Conservation (phyloP, 2,113 vertebrate genomes). For the Rutilus rutilus region DNA sequence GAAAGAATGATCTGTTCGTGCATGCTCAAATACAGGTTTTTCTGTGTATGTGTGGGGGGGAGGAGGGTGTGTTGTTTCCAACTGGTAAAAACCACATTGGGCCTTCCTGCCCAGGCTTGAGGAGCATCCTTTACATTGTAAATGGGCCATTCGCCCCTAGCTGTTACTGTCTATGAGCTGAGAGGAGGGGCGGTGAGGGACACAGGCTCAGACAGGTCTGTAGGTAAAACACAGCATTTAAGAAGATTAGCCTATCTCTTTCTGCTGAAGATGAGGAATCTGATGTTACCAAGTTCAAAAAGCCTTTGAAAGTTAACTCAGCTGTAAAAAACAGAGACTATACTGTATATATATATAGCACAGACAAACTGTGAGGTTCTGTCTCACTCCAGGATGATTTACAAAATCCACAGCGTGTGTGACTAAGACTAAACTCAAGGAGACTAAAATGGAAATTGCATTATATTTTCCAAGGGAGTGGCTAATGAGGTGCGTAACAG, state of each 20-base stretch:
- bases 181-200: constrained; percentile 43
- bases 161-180: constrained; percentile 13
- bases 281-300: constrained; percentile 18
- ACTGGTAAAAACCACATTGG: constrained; percentile 50
- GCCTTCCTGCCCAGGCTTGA: constrained; percentile 63
- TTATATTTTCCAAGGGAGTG: constrained; percentile 33
- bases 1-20: constrained; percentile 76
- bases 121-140: constrained; percentile 62
- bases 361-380: background rate
- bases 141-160: constrained; percentile 62
- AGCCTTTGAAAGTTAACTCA: background rate
- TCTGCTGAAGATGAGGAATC: constrained; percentile 24
- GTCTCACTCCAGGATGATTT: constrained; percentile 21
- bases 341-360: background rate
- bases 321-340: background rate
- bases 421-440: background rate
- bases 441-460: constrained; percentile 17
- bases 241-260: constrained; percentile 28
- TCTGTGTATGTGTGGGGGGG: constrained; percentile 39
- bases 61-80: constrained; percentile 39
- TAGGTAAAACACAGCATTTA: constrained; percentile 59
- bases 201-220: constrained; percentile 64
- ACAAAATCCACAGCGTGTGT: constrained; percentile 1
- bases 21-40: constrained; percentile 63
- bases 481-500: constrained; percentile 5